These are phyloP conservation scores for Petrocephalus zakoni DNA, from an alignment of 2,113 vertebrate species.

Conservation along the genomic window DNA sequence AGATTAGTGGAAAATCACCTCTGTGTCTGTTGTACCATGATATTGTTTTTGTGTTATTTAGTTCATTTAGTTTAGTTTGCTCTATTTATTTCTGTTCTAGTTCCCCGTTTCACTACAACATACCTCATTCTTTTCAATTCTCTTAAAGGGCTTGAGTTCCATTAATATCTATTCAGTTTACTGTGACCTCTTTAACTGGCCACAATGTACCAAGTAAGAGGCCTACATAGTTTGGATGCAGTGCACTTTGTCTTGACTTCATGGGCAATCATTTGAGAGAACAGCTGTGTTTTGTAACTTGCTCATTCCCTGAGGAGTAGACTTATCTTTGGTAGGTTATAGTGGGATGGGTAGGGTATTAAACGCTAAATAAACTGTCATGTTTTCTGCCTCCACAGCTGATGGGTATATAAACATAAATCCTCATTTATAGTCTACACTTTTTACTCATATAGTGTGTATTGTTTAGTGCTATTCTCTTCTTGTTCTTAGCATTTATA, in stretches of 20 bases:
- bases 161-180: slow-evolving; percentile 5
- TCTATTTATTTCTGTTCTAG: background rate
- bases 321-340: background rate
- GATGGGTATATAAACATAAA: background rate
- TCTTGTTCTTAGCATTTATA: background rate
- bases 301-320: background rate
- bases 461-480: background rate
- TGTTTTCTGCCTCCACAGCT: background rate
- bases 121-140: background rate
- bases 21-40: background rate
- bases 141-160: background rate
- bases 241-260: background rate
- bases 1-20: slow-evolving; percentile 1
- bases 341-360: background rate
- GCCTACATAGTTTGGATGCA: background rate
- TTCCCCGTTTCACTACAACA: background rate
- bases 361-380: background rate
- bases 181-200: background rate
- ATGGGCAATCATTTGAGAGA: background rate
- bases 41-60: slow-evolving; percentile 5
- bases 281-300: background rate
- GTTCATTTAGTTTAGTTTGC: background rate
- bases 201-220: background rate
- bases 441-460: background rate
- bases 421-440: background rate